phyloP scores from a whole-genome alignment of 2,888 invertebrate genomes.

The Dasypogon diadema region DNA sequence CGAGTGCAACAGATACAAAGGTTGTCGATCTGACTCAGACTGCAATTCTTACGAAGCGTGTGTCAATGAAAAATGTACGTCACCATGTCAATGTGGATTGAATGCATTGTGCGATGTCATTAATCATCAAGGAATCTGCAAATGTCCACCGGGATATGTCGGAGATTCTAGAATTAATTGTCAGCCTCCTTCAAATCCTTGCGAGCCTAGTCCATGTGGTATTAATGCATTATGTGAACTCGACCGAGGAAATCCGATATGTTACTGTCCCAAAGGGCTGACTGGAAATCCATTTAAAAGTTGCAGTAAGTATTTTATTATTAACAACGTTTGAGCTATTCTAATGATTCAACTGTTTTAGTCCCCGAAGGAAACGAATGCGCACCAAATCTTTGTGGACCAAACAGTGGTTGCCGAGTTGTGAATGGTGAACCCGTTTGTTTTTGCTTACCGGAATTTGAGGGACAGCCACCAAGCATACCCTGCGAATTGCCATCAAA shows the following conservation, averaged over 20 bases:
- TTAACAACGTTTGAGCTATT: background rate
- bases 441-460: slow-evolving; percentile 89
- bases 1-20: slow-evolving; percentile 76
- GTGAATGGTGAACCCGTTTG: slow-evolving; percentile 82
- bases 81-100: slow-evolving; percentile 82
- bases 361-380: slow-evolving; percentile 91
- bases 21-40: slow-evolving; percentile 79
- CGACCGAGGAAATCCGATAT: slow-evolving; percentile 87
- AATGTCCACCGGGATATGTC: slow-evolving; percentile 83
- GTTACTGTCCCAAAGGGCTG: slow-evolving; percentile 88
- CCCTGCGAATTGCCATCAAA: slow-evolving; percentile 80
- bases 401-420: slow-evolving; percentile 84
- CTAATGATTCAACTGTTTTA: slow-evolving; percentile 67
- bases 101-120: slow-evolving; percentile 86
- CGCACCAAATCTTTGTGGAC: slow-evolving; percentile 85
- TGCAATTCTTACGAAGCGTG: slow-evolving; percentile 83
- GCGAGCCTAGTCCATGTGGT: slow-evolving; percentile 90
- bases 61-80: slow-evolving; percentile 80
- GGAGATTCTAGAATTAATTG: slow-evolving; percentile 83
- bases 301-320: slow-evolving; percentile 80
- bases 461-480: slow-evolving; percentile 83
- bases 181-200: slow-evolving; percentile 81
- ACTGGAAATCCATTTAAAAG: slow-evolving; percentile 92
- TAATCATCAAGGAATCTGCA: slow-evolving; percentile 83
- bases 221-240: slow-evolving; percentile 85